Conservation (phyloP, 2,888 invertebrate genomes). For the Tenthredo mesomela region DNA sequence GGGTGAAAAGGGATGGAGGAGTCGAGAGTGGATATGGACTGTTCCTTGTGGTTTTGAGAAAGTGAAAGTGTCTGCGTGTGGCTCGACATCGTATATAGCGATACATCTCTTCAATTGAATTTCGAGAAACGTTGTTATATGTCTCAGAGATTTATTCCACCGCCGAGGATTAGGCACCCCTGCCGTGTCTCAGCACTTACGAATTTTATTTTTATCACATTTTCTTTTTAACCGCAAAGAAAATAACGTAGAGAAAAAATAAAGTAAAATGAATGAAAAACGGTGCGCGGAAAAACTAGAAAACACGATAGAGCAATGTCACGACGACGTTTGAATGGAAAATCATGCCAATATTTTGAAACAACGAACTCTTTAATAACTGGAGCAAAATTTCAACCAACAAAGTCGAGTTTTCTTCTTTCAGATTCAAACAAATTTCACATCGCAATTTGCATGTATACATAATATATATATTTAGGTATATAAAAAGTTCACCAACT, state of each 20-base stretch:
- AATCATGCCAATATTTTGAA: not conserved
- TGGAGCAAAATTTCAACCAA: not conserved
- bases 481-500: conserved; percentile 78
- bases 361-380: not conserved
- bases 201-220: conserved; percentile 8
- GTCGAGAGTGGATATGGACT: not conserved
- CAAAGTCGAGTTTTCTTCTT: not conserved
- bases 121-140: conserved; percentile 21
- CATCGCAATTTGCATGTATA: not conserved
- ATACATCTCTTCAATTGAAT: conserved; percentile 39
- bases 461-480: not conserved
- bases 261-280: not conserved
- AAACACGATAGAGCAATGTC: not conserved
- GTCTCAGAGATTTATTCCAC: conserved; percentile 5
- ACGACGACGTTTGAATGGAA: too few relatives aligned
- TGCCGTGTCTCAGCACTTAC: not conserved
- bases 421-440: not conserved
- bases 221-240: not conserved
- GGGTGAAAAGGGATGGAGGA: not conserved
- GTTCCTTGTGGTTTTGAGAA: not conserved
- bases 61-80: not conserved
- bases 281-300: not conserved
- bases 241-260: not conserved
- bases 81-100: not conserved
- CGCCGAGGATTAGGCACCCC: not conserved